Base-by-base conservation (phyloP, 2,797 vertebrate genomes). In the Rhinogobio ventralis region DNA sequence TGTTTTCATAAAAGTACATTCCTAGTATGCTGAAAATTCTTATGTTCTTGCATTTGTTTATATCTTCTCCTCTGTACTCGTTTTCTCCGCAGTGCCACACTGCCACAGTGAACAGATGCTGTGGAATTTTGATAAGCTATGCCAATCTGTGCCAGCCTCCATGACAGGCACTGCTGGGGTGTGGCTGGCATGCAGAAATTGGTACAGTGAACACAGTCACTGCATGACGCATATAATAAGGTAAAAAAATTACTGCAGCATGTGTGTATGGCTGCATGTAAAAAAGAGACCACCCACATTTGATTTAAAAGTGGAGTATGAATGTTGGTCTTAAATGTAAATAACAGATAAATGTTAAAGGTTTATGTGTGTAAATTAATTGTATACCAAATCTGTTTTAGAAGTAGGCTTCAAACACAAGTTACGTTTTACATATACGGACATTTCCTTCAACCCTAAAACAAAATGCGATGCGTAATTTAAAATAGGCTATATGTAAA, bases 81-180 rank as follows among this genome's bases (percentile, higher is more conserved):
- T 49, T 79, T 72, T 76, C 72, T 82, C 83, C 72, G 83, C 60
- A 74, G 57, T 83, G 69, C 76, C 73, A 68, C 64, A 53, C 80
- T 85, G 67, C 88, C 89, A 91, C 91, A 91, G 91, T 96, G 95
- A 95, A 95, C 95, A 96, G 95, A 97, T 97, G 97, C 95, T 95
- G 95, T 95, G 96, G 96, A 97, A 98, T 98, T 96, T 96, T 94
- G 84, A 93, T 93, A 94, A 93, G 93, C 94, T 94, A 93, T 93
- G 92, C 88, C 91, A 91, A 93, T 93, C 94, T 93, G 94, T 95
- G 95, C 96, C 95, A 95, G 94, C 94, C 93, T 94, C 92, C 93
- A 94, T 94, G 94, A 90, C 88, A 91, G 93, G 93, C 93, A 92
- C 91, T 86, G 80, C 85, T 86, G 88, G 91, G 89, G 77, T 94